Evolutionary conservation across 2,797 vertebrate genomes (phyloP).

Genomic region (Thamnophis elegans): DNA sequence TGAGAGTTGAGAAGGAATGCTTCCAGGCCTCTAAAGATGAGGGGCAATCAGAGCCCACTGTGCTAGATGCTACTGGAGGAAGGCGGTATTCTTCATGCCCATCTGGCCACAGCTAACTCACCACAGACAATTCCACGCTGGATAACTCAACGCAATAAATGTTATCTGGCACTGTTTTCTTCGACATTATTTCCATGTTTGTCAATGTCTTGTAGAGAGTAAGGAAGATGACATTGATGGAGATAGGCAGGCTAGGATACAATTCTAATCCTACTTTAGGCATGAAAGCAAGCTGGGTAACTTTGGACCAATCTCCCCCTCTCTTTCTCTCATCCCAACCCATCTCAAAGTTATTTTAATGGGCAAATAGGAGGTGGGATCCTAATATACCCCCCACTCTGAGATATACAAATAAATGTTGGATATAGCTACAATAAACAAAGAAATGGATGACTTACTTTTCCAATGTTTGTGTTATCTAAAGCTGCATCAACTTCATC

Average conservation of each 20-base stretch:
- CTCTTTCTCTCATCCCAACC: not conserved
- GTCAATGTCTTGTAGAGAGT: not conserved
- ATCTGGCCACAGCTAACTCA: not conserved
- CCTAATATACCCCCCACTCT: not conserved
- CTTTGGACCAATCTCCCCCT: not conserved
- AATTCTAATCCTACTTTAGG: not conserved
- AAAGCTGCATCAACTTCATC: constrained; percentile 96
- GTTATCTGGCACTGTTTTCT: not conserved
- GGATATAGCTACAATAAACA: not conserved
- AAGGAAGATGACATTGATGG: not conserved
- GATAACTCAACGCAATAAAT: not conserved
- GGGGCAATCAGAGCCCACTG: not conserved
- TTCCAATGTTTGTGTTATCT: constrained; percentile 94
- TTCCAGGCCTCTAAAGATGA: not conserved
- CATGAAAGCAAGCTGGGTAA: not conserved
- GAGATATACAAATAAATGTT: not conserved
- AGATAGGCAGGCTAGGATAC: not conserved
- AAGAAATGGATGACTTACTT: constrained; percentile 70
- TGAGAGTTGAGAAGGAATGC: not conserved
- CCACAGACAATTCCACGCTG: not conserved
- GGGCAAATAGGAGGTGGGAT: not conserved
- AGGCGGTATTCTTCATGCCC: not conserved
- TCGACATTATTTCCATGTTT: not conserved
- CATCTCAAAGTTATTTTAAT: not conserved
- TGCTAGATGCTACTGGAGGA: not conserved